phyloP scores from a whole-genome alignment of 2,888 invertebrate species.

The Neoitamus cyanurus region DNA sequence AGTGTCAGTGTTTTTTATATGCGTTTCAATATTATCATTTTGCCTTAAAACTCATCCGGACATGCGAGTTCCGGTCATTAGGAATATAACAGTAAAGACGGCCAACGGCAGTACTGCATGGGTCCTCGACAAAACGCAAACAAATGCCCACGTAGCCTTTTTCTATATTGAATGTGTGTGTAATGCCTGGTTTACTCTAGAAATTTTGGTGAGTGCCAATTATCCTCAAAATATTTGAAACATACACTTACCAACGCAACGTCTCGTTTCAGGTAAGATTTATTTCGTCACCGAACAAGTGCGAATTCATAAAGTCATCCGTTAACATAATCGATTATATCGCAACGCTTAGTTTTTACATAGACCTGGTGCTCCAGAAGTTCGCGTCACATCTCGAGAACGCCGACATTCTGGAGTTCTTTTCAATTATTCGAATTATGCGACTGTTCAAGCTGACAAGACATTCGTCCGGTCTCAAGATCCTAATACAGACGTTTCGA shows the following conservation, averaged over 20 bases:
- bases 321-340: conserved; percentile 99
- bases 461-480: conserved; percentile 97
- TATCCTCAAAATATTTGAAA: no score
- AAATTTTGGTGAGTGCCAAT: conserved; percentile 82
- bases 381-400: conserved; percentile 93
- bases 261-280: conserved; percentile 79
- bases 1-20: conserved; percentile 99
- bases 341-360: conserved; percentile 98
- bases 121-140: conserved; percentile 90
- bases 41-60: conserved; percentile 99
- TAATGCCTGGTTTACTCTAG: conserved; percentile 99
- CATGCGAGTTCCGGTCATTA: conserved; percentile 92
- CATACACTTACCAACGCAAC: no score
- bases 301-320: conserved; percentile 93
- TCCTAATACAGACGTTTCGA: conserved; percentile 96
- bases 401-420: conserved; percentile 96
- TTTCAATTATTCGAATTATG: conserved; percentile 97
- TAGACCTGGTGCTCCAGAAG: conserved; percentile 89
- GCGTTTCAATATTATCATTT: conserved; percentile 98
- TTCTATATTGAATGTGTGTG: conserved; percentile 99
- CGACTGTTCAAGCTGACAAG: conserved; percentile 96
- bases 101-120: conserved; percentile 80
- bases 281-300: conserved; percentile 93
- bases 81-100: conserved; percentile 81
- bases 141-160: conserved; percentile 96